Conservation (phyloP, 2,113 vertebrate species). For the Mobula birostris region DNA sequence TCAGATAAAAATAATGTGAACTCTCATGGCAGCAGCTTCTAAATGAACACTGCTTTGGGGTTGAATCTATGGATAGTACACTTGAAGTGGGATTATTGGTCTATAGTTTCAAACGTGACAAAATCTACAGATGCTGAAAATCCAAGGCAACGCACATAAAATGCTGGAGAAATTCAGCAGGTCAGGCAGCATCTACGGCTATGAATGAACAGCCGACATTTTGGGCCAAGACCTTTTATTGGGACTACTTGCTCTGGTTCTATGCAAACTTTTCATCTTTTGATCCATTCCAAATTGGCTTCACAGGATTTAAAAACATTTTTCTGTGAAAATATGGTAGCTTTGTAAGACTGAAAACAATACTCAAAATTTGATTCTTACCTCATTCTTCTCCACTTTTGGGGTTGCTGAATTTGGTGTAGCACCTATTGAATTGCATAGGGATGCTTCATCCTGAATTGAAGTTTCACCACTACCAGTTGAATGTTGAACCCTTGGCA, state of each 20-base stretch:
- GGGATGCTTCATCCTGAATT: slow-evolving; percentile 58
- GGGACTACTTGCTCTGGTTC: too few relatives aligned
- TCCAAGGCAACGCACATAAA: too few relatives aligned
- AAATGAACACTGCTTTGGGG: not conserved
- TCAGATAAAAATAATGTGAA: not conserved
- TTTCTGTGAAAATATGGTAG: not conserved
- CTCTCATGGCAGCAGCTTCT: not conserved
- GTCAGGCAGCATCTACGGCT: too few relatives aligned
- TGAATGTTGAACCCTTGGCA: slow-evolving; percentile 69
- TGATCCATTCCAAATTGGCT: not conserved
- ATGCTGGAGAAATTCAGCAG: too few relatives aligned
- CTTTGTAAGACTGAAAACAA: not conserved
- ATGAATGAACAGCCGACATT: too few relatives aligned
- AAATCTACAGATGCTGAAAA: too few relatives aligned
- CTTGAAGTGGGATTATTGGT: not conserved
- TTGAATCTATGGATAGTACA: not conserved
- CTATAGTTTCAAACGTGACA: not conserved
- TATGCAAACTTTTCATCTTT: not conserved
- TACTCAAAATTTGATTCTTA: slow-evolving; percentile 47
- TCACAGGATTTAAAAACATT: not conserved
- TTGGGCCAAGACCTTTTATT: too few relatives aligned
- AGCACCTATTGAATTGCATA: slow-evolving; percentile 63
- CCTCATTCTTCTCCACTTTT: slow-evolving; percentile 77
- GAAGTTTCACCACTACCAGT: slow-evolving; percentile 53
- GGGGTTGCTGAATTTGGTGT: slow-evolving; percentile 54